Conservation (phyloP, 2,113 vertebrate genomes). For the Psittacus erithacus region DNA sequence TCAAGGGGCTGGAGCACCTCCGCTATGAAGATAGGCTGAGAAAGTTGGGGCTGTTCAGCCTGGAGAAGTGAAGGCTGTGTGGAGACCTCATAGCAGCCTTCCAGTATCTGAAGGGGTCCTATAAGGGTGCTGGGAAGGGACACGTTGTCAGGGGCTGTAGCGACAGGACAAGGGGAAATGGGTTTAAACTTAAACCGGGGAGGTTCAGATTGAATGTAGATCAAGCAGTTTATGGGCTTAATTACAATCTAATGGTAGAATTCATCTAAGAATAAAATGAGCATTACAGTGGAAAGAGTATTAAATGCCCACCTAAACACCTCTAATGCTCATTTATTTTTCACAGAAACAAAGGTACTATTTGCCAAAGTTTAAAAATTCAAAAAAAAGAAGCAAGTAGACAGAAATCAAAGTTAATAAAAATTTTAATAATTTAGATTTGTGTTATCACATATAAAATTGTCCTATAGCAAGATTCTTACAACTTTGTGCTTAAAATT, state of each 20-base stretch:
- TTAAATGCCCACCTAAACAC: not conserved
- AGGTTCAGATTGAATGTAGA: not conserved
- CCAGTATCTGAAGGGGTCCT: too few species aligned
- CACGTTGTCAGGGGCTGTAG: too few species aligned
- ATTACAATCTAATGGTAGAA: not conserved
- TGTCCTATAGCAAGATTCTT: not conserved
- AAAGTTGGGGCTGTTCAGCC: too few species aligned
- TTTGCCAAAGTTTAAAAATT: not conserved
- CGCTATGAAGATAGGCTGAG: too few species aligned
- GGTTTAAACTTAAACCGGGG: too few species aligned
- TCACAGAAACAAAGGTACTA: not conserved
- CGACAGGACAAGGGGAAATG: too few species aligned
- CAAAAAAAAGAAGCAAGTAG: not conserved
- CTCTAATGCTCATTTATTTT: not conserved
- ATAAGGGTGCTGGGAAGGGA: too few species aligned
- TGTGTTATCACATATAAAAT: not conserved
- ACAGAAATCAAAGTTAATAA: not conserved
- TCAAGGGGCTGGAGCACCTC: too few species aligned
- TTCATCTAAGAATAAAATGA: conserved; percentile 1
- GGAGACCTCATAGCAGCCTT: too few species aligned
- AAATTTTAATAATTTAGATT: not conserved
- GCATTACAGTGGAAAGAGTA: not conserved
- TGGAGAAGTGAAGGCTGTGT: too few species aligned
- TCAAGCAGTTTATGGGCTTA: not conserved
- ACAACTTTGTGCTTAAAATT: not conserved